Base-by-base conservation (phyloP, 2,797 vertebrate genomes). In the Sternarchorhynchus goeldii region DNA sequence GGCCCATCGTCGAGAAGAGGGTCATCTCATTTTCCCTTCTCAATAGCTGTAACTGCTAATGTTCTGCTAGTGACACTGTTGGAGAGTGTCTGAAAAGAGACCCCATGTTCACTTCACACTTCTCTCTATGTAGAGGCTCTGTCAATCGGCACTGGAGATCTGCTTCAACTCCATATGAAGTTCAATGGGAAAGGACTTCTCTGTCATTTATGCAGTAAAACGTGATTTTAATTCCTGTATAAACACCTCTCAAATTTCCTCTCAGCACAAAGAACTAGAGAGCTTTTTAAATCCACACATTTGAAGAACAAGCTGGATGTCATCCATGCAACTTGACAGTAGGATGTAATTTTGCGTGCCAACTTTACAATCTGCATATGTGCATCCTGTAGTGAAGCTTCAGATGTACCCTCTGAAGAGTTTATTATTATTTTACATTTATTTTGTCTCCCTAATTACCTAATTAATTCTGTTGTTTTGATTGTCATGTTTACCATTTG, bases 401-500 rank as follows among this genome's bases (percentile, higher is more conserved):
- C 91, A 92, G 90, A 90, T 93, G 92, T 84, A 85, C 85, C 88
- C 91, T 91, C 91, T 65, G 86, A 90, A 91, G 92, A 93, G 89
- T 92, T 93, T 92, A 92, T 92, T 90, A 92, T 94, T 93, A 92
- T 92, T 93, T 93, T 90, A 89, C 92, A 93, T 93, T 94, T 93
- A 92, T 94, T 94, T 94, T 93, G 93, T 93, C 90, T 93, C 88
- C 86, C 90, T 94, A 94, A 93, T 94, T 93, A 93, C 91, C 92
- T 93, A 89, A 94, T 94, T 94, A 93, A 94, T 93, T 93, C 91
- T 85, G 92, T 93, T 94, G 93, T 93, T 94, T 93, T 94, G 93
- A 93, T 94, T 93, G 93, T 88, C 88, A 89, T 94, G 93, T 93
- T 94, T 94, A 92, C 92, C 90, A 86, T 93, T 93, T 93, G 93